Evolutionary conservation across 2,113 vertebrate genomes (phyloP).

Genomic region (Glaucomys volans): DNA sequence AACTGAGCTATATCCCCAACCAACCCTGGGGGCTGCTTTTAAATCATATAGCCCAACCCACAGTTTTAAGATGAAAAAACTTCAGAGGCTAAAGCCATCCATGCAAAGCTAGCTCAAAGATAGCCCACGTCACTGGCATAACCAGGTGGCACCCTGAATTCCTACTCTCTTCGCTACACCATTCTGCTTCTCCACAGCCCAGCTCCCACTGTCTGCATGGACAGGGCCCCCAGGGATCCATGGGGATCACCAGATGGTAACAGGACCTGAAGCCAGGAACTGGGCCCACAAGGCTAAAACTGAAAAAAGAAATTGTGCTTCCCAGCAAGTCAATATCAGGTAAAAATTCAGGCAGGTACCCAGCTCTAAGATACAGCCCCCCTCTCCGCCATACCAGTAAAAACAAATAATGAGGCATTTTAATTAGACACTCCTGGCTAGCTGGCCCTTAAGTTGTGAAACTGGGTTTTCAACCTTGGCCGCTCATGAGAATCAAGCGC

Average conservation of each 20-base stretch:
- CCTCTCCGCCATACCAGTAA: background rate
- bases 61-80: background rate
- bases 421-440: conserved; percentile 19
- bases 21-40: background rate
- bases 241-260: background rate
- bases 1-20: no score
- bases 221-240: background rate
- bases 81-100: background rate
- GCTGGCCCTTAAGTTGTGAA: background rate
- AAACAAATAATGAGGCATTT: background rate
- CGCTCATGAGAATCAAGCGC: background rate
- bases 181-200: background rate
- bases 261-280: background rate
- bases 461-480: background rate
- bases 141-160: background rate
- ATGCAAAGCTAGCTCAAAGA: background rate
- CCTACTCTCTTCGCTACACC: background rate
- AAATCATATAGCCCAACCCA: background rate
- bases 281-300: background rate
- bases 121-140: background rate
- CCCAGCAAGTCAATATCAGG: no score
- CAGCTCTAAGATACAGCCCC: background rate
- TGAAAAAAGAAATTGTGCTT: background rate
- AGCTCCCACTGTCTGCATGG: background rate
- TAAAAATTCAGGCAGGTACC: background rate